Evolutionary conservation across 1,140 invertebrate species (phyloP), one percentile per base, ranked within the genome.

Genomic region (Drosophila trapezifrons): DNA sequence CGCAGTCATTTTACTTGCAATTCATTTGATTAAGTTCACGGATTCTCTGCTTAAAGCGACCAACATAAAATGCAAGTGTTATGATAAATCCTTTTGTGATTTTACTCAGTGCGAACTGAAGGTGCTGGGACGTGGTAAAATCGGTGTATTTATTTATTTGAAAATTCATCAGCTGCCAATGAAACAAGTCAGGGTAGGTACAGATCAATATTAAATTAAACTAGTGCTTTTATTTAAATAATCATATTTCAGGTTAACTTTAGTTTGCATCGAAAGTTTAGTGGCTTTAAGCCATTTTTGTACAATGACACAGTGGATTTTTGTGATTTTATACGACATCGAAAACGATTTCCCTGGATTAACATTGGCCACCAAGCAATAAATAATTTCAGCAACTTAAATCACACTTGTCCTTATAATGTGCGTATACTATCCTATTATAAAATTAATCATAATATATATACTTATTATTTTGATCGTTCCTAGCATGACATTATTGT

Each of bases 61-160:
- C 4, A 69, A 69, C 20, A 69, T 65, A 18, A 69, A 69, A 17
- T 69, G 65, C 38, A 13, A 52, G 3, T 45, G 46, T 17, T 69
- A 52, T 25, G 65, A 69, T 3, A 43, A 52, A 15, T 6, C 27
- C 0, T 69, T 65, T 3, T 52, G 65, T n/a, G 20, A 29, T 4
- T 69, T 65, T 42, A 15, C 29, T 1, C 65, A 69, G 15, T 69
- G 59, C 15, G 59, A 69, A 45, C 20, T 69, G 2, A 69, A 69
- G 35, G 47, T 69, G 1, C 13, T 69, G 46, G 65, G 65, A 2
- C 20, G 65, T 4, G 59, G 65, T 3, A 64, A 43, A 37, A 17
- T 69, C 2, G 65, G 37, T 6, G 49, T 69, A 12, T 64, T 52
- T 43, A 8, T 52, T 6, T 43, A 64, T 29, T 20, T 25, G 10